A percentile compares a stretch with the other conserved stretches of the same genome.
phyloP scores from a whole-genome alignment of 35 echinoderm and acorn worm species.

The Apostichopus californicus region DNA sequence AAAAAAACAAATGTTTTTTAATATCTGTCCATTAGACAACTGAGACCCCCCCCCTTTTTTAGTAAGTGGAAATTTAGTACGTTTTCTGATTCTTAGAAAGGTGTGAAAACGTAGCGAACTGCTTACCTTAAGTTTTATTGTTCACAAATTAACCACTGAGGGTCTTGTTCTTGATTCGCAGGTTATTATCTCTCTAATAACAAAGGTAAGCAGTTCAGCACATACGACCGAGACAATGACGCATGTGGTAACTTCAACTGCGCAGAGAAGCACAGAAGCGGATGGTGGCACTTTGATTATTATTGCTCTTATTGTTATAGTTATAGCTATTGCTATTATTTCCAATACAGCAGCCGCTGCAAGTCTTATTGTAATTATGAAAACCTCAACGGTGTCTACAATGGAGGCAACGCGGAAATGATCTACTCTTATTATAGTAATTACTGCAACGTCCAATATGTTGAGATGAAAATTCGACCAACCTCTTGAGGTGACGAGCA shows the following conservation, averaged over 20 bases:
- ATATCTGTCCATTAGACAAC: too few species aligned
- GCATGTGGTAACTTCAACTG: background rate
- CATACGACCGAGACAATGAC: conserved; percentile 16
- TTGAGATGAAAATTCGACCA: conserved; percentile 28
- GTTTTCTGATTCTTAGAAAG: too few species aligned
- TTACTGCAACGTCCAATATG: conserved; percentile 19
- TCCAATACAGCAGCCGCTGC: background rate
- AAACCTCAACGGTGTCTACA: conserved; percentile 23
- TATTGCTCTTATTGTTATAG: background rate
- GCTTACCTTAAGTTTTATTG: too few species aligned
- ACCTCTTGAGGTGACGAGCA: background rate
- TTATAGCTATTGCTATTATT: background rate
- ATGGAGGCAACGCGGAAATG: conserved; percentile 15
- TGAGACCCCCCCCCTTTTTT: too few species aligned
- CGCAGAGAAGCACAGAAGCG: background rate
- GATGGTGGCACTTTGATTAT: background rate
- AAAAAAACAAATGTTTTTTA: too few species aligned
- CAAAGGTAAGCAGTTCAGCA: background rate
- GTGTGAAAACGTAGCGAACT: too few species aligned
- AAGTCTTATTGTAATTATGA: background rate
- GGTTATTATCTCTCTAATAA: background rate
- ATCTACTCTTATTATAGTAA: background rate
- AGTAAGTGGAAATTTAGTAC: too few species aligned
- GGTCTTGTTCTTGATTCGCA: background rate
- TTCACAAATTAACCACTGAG: too few species aligned